A percentile compares a stretch with the other conserved stretches of the same genome.
phyloP scores from a whole-genome alignment of 2,797 vertebrate genomes.

The Sparidentex hasta region DNA sequence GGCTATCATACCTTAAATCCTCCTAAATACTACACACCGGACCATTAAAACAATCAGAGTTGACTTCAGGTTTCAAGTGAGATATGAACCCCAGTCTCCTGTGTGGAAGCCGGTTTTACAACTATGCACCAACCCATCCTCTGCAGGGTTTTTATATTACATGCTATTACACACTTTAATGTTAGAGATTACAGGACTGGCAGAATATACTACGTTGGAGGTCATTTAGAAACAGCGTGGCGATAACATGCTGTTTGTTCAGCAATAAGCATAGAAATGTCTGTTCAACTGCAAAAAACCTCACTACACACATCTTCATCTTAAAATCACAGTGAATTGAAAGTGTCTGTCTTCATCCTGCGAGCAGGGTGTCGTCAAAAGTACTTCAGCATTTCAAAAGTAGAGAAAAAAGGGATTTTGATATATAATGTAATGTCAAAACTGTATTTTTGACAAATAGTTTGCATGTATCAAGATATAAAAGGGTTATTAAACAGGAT shows the following conservation, averaged over 20 bases:
- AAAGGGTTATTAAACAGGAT: not conserved
- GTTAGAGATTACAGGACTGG: too few species aligned
- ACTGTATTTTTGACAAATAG: not conserved
- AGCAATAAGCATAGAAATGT: too few species aligned
- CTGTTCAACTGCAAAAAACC: too few species aligned
- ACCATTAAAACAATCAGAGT: too few species aligned
- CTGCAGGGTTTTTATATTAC: too few species aligned
- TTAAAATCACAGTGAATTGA: not conserved
- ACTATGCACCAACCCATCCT: too few species aligned
- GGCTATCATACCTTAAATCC: too few species aligned
- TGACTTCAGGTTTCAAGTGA: too few species aligned
- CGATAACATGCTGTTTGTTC: not conserved
- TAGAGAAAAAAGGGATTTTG: not conserved
- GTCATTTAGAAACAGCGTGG: not conserved
- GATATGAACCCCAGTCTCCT: too few species aligned
- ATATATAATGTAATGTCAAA: not conserved
- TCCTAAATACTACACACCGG: too few species aligned
- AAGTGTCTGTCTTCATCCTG: not conserved
- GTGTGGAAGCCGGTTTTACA: too few species aligned
- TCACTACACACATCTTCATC: not conserved
- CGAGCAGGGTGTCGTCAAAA: not conserved
- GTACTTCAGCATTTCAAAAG: not conserved
- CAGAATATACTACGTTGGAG: not conserved
- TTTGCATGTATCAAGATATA: not conserved
- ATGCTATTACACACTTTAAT: too few species aligned